Conservation (phyloP, 2,113 vertebrate species). For the Oreochromis niloticus region DNA sequence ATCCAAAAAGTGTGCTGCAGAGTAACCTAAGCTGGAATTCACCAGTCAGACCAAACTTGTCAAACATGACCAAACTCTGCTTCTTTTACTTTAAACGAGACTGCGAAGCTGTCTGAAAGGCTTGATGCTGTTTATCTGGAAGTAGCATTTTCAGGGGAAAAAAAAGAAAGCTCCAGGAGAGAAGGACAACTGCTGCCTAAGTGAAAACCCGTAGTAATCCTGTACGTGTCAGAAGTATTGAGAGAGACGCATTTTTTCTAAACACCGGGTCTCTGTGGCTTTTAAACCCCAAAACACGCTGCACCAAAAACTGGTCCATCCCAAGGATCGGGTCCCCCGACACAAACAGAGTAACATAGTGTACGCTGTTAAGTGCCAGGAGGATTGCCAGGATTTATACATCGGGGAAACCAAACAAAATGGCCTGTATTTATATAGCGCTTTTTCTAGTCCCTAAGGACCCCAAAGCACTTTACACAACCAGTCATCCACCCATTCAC, state of each 20-base stretch:
- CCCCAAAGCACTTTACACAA: too few species aligned
- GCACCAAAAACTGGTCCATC: too few species aligned
- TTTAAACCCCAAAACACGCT: too few species aligned
- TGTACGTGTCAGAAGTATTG: accelerated
- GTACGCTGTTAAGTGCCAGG: neutral
- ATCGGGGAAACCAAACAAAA: too few species aligned
- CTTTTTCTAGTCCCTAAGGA: too few species aligned
- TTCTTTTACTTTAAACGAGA: neutral
- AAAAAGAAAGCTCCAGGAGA: neutral
- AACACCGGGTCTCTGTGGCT: neutral
- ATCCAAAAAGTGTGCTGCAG: neutral
- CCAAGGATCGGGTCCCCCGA: neutral
- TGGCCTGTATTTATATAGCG: too few species aligned
- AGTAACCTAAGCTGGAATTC: neutral
- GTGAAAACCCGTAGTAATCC: neutral
- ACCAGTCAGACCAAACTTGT: neutral
- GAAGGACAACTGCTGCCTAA: neutral
- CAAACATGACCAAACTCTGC: neutral
- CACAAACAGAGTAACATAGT: neutral
- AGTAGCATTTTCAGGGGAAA: neutral
- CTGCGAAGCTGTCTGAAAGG: neutral
- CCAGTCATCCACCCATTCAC: too few species aligned
- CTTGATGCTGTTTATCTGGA: neutral
- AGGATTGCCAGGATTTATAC: neutral
- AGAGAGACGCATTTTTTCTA: neutral